Evolutionary conservation across 2,113 vertebrate genomes (phyloP).

Genomic region (Urocitellus parryii): DNA sequence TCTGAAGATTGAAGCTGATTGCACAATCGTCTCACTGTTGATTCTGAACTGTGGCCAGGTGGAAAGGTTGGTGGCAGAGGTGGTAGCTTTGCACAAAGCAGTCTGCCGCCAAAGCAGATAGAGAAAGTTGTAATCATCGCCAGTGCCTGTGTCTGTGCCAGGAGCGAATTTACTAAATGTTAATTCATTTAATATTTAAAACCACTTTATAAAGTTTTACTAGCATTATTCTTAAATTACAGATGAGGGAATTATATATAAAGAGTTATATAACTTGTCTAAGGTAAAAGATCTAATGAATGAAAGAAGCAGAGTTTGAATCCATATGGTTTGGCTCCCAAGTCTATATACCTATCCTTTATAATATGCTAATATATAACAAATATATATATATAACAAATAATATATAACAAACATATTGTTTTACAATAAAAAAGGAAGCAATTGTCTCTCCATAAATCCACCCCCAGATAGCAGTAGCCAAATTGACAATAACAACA

Average conservation of each 20-base stretch:
- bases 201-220: not conserved
- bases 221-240: conserved; percentile 16
- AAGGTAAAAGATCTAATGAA: not conserved
- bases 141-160: not conserved
- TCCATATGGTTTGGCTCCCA: not conserved
- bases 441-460: not conserved
- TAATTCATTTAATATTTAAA: conserved; percentile 5
- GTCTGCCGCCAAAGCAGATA: conserved; percentile 70
- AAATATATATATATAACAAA: too few species aligned
- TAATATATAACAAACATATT: not conserved
- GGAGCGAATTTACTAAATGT: not conserved
- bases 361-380: not conserved
- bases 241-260: not conserved
- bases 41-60: conserved; percentile 85
- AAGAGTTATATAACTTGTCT: not conserved
- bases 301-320: not conserved
- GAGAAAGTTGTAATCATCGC: not conserved
- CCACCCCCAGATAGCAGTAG: not conserved
- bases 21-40: conserved; percentile 95
- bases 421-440: not conserved
- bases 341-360: not conserved
- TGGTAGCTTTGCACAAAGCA: conserved; percentile 81
- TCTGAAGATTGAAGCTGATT: conserved; percentile 91
- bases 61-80: conserved; percentile 70
- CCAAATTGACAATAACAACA: not conserved